Evolutionary conservation across 1,140 invertebrate genomes (phyloP), one percentile per base, ranked within the genome.

Genomic region (Solenopsis invicta): DNA sequence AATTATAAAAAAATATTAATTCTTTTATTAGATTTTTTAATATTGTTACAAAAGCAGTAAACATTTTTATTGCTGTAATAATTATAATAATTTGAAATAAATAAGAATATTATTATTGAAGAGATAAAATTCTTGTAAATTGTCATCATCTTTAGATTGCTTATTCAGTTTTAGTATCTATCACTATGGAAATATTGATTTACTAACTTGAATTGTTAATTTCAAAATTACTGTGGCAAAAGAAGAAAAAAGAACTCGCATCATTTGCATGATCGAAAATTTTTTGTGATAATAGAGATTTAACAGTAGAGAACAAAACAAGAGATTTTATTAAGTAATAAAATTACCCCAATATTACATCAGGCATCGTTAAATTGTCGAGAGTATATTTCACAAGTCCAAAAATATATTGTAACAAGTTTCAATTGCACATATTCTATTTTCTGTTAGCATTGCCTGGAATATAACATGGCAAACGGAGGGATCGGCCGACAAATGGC

Each of bases 351-450:
- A 13, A 64, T 78, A 78, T 54, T 13, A 61, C 41, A 48, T 48
- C 59, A n/a, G 21, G 9, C 9, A 48, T 64, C n/a, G 16, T 21
- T 41, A 67, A 24, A 67, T 54, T 24, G 8, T 69, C 18, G 34
- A 34, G 24, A 41, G 69, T 67, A 67, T 48, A 48, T 66, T 78
- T 52, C 48, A 45, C 8, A 48, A 66, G 34, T 52, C 52, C 13
- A 13, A 45, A 75, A 45, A 5, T 76, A 48, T 13, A 48, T 34
- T 24, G 59, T 78, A 10, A 29, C 62, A 37, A 69, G 48, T 34
- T 67, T 67, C 34, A 69, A 80, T 67, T 52, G 34, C 48, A 69
- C 18, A 24, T 45, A 52, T 54, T 67, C 41, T n/a, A 41, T 80
- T 82, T 82, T 16, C 37, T 54, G 52, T 82, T 45, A 72, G 59